These are phyloP conservation scores for Pogonomyrmex barbatus DNA, from an alignment of 1,140 invertebrate genomes.

Conservation along the genomic window DNA sequence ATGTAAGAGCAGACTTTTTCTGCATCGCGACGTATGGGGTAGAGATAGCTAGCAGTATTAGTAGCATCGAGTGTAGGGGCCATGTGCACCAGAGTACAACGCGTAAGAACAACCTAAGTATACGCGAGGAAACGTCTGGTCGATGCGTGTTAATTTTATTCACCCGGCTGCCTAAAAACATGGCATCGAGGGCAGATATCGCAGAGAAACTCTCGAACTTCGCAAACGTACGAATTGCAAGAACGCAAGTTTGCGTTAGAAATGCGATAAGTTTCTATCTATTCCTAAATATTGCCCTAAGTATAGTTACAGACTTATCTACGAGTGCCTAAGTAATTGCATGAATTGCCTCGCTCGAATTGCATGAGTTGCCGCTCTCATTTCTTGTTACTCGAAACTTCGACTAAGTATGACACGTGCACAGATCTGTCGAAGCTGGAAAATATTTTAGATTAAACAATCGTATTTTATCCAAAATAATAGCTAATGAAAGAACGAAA, in stretches of 20 bases:
- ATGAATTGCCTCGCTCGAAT: not conserved
- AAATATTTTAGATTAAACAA: not conserved
- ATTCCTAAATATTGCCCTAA: slow-evolving; percentile 37
- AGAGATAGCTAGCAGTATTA: slow-evolving; percentile 38
- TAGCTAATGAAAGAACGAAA: not conserved
- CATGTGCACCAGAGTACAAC: slow-evolving; percentile 69
- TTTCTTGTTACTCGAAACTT: slow-evolving; percentile 21
- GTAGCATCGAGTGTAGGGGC: slow-evolving; percentile 60
- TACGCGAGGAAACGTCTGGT: slow-evolving; percentile 65
- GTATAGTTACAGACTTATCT: not conserved
- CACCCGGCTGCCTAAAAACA: slow-evolving; percentile 58
- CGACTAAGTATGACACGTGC: not conserved
- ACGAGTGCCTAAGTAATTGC: slow-evolving; percentile 7
- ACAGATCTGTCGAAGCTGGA: not conserved
- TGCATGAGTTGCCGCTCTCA: not conserved
- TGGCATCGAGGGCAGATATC: slow-evolving; percentile 17
- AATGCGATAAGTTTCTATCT: slow-evolving; percentile 16
- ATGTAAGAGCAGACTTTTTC: slow-evolving; percentile 10
- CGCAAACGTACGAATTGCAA: not conserved
- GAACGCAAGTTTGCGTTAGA: not conserved
- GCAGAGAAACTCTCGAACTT: not conserved
- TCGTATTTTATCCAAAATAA: not conserved
- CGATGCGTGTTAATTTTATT: slow-evolving; percentile 72
- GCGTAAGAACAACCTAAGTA: slow-evolving; percentile 69
- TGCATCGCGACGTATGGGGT: not conserved